Conservation (phyloP, 2,797 vertebrate species). For the Linurgus olivaceus region DNA sequence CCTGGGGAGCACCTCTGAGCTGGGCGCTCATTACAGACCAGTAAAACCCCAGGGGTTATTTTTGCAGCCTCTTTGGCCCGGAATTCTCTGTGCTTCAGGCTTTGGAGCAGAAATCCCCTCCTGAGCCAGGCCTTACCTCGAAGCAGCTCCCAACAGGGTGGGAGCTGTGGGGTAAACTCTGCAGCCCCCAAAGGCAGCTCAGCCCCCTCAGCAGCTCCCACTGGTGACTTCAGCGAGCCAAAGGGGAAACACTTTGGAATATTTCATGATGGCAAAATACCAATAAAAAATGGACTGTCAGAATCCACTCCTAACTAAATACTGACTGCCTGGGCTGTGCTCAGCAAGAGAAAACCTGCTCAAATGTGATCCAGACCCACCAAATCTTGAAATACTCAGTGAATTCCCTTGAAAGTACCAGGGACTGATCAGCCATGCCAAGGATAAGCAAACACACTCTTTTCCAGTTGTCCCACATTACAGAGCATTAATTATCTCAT, state of each 20-base stretch:
- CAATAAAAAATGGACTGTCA: background rate
- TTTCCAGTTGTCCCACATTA: background rate
- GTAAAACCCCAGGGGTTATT: background rate
- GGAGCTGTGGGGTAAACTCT: background rate
- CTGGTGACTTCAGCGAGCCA: background rate
- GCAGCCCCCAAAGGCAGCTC: background rate
- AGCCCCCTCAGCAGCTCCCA: background rate
- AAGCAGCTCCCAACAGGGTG: background rate
- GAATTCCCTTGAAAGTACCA: background rate
- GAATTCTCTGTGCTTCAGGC: background rate
- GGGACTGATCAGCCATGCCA: background rate
- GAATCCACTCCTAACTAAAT: background rate
- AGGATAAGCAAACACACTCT: background rate
- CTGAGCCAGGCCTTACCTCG: background rate
- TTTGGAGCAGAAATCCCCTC: constrained; percentile 11
- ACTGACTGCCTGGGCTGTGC: background rate
- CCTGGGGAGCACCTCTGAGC: background rate
- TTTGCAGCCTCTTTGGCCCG: background rate
- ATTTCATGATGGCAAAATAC: background rate
- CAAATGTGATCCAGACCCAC: constrained; percentile 18
- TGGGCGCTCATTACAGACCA: background rate
- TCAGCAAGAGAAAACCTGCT: background rate
- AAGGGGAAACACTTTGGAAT: background rate
- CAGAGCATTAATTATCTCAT: background rate
- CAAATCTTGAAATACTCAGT: background rate